Base-by-base conservation (phyloP, 92 coral and sea anemone genomes). In the Epizoanthus scotinus region DNA sequence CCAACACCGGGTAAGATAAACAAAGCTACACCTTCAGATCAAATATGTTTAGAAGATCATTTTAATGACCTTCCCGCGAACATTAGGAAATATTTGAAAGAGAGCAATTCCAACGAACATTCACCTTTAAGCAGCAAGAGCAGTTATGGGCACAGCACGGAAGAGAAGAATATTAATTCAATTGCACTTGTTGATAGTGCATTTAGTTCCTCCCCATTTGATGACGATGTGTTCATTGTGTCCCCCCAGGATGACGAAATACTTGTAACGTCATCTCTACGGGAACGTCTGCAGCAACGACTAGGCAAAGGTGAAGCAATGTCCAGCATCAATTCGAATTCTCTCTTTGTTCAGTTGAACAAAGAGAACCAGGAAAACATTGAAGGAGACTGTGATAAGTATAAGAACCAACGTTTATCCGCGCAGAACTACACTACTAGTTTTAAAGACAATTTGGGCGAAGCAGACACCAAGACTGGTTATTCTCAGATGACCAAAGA, bases 201-300 rank as follows among this genome's bases (percentile, higher is more conserved):
- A 34, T 58, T 55, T 28, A 56, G 40, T n/a, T 38, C 36, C 40
- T 58, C 81, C 10, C 4, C 58, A 22, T 34, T 24, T 5, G 26
- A 36, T 36, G 67, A 75, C n/a, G 68, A 59, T 15, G 81, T 57
- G 20, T 75, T 75, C 63, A 40, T 59, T 17, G 69, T 58, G 61
- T 75, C 81, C 27, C 56, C 81, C 27, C 24, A 21, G 36, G 56
- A 75, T 59, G 57, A 75, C 14, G 26, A 56, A 7, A 67, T 38
- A 40, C 44, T 58, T 14, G 56, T 58, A 31, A 22, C 44, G 14
- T 57, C 81, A 12, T 75, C 81, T 18, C 31, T 75, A 58, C 66
- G 81, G 49, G 81, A 75, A 20, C 60, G 81, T 20, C 52, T 75
- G 56, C 38, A 6, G 28, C 34, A 40, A 22, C 68, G 57, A 19